Conservation (phyloP, 1,140 invertebrate species). For the Contarinia nasturtii region DNA sequence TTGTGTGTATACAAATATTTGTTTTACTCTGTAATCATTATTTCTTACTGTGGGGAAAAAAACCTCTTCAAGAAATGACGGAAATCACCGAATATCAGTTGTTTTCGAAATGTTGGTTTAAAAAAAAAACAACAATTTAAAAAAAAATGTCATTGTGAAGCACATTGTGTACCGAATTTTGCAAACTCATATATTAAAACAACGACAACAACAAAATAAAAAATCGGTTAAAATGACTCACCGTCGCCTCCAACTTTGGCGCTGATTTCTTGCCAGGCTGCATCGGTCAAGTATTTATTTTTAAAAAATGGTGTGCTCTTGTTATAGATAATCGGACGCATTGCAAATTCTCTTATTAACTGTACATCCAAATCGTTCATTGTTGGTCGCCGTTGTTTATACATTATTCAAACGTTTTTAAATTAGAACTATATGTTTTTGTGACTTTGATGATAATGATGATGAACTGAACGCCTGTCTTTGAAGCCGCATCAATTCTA, state of each 20-base stretch:
- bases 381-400: neutral
- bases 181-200: neutral
- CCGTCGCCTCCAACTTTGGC: conserved; percentile 21
- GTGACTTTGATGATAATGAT: no score
- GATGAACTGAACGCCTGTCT: no score
- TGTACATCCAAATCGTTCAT: conserved; percentile 21
- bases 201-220: neutral
- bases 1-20: no score
- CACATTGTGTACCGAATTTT: no score
- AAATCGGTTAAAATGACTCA: conserved; percentile 7
- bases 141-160: no score
- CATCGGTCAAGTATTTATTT: conserved; percentile 14
- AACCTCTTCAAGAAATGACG: no score
- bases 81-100: neutral
- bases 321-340: conserved; percentile 18
- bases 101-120: neutral
- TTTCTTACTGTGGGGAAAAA: no score
- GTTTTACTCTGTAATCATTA: no score
- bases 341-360: conserved; percentile 18
- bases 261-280: conserved; percentile 19
- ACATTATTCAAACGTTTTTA: no score
- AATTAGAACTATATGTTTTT: no score
- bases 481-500: no score
- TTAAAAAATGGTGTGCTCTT: conserved; percentile 15
- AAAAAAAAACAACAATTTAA: neutral